Evolutionary conservation across 2,888 invertebrate species (phyloP), one percentile per base, ranked within the genome.

Genomic region (Caenorhabditis imperialis): DNA sequence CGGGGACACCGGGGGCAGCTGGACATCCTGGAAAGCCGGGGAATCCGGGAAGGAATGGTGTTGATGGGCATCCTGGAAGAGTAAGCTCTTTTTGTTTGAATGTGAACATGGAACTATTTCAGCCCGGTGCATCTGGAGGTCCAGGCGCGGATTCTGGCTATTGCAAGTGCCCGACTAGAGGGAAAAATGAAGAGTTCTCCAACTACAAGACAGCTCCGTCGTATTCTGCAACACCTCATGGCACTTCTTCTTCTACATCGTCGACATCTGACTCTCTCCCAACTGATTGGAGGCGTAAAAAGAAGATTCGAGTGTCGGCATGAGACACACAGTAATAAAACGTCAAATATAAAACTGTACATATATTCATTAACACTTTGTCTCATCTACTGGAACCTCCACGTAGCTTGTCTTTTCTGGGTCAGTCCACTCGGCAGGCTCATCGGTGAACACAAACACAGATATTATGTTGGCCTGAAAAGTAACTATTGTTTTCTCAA

Each of bases 381-480:
- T 23, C 33, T 63, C 63, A 14, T 63, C 63, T 10, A 45, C 47
- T 6, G 63, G 63, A 1, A 63, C 63, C 18, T 63, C 63, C 7
- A 40, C 18, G 20, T 63, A 63, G 6, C 4, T n/a, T 25, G 48
- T 50, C 40, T 63, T 55, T 2, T 63, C 54, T 1, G 47, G 33
- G 16, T 62, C 51, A 1, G 73, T 73, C 73, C 73, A 73, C 14
- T 60, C 54, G 7, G 73, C 73, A 4, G 73, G 73, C n/a, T 73
- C 16, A 23, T 60, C 67, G n/a, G 73, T 73, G 67, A 73, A 73
- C 10, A 67, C 55, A 35, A 67, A 73, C 1, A 65, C 35, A 7
- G 73, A 73, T 3, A 65, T 22, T 1, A 61, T 6, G 37, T 73
- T 73, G 27, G 72, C 63, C 71, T 71, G 57, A 23, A 57, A 22